phyloP scores from a whole-genome alignment of 1,140 invertebrate genomes.

The Cydia pomonella region DNA sequence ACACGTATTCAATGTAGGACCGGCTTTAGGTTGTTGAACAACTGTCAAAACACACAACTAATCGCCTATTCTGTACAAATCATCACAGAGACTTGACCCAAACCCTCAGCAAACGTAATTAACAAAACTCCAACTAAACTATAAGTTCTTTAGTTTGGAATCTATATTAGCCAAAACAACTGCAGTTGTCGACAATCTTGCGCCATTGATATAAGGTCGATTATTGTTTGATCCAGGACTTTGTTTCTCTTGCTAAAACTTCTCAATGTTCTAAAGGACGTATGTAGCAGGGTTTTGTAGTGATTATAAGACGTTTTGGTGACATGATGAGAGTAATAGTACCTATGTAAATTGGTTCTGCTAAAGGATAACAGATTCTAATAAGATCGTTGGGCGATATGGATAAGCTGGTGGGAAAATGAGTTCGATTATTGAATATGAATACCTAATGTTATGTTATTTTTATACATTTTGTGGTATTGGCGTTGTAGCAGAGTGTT shows the following conservation, averaged over 20 bases:
- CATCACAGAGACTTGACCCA: not conserved
- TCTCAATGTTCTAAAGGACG: not conserved
- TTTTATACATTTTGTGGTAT: not conserved
- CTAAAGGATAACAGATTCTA: not conserved
- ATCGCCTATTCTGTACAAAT: not conserved
- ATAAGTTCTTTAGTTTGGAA: not conserved
- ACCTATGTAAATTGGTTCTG: slow-evolving; percentile 6
- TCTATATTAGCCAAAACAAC: not conserved
- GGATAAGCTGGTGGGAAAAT: not conserved
- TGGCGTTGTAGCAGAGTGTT: too few relatives aligned
- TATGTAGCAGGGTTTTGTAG: not conserved
- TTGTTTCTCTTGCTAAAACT: not conserved
- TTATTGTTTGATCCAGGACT: not conserved
- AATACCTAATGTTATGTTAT: not conserved
- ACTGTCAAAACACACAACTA: not conserved
- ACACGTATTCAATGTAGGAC: not conserved
- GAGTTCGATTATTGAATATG: not conserved
- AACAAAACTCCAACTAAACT: not conserved
- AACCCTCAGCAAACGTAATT: not conserved
- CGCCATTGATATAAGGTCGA: not conserved
- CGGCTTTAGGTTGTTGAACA: not conserved
- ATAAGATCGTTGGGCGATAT: not conserved
- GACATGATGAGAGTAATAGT: not conserved
- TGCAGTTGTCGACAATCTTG: not conserved
- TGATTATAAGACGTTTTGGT: not conserved